A percentile compares a stretch with the other conserved stretches of the same genome.
Evolutionary conservation across 2,888 invertebrate species (phyloP).

Genomic region (Drosophila quinaria): DNA sequence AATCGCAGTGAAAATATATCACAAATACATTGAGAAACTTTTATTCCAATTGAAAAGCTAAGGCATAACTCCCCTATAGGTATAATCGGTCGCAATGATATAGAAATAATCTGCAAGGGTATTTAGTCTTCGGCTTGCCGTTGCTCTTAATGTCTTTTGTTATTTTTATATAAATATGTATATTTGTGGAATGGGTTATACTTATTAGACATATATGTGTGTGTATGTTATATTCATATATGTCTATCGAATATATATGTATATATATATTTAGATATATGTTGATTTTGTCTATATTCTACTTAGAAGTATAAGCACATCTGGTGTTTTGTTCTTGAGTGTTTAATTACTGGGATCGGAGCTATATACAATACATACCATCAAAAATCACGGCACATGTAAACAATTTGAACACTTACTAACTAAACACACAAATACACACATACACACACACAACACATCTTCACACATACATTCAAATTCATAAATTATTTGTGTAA

Average conservation of each 20-base stretch:
- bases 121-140: constrained; percentile 6
- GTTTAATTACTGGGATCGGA: constrained; percentile 30
- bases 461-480: background rate
- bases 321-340: constrained; percentile 25
- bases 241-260: background rate
- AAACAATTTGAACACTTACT: constrained; percentile 25
- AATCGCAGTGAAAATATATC: no score
- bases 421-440: constrained; percentile 13
- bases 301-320: constrained; percentile 11
- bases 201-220: constrained; percentile 12
- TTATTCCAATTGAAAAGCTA: background rate
- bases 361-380: constrained; percentile 7
- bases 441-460: constrained; percentile 1
- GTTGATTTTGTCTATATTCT: constrained; percentile 15
- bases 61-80: background rate
- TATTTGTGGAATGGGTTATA: constrained; percentile 16
- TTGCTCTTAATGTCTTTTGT: constrained; percentile 9
- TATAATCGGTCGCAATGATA: background rate
- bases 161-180: constrained; percentile 31
- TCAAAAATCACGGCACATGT: constrained; percentile 19
- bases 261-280: constrained; percentile 6
- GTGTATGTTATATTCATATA: constrained; percentile 15
- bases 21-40: no score
- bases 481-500: constrained; percentile 25
- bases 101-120: constrained; percentile 4